Percentiles rank a stretch among this genome's conserved stretches.
Evolutionary conservation across 2,888 invertebrate genomes (phyloP).

Genomic region (Drosophila gaucha): DNA sequence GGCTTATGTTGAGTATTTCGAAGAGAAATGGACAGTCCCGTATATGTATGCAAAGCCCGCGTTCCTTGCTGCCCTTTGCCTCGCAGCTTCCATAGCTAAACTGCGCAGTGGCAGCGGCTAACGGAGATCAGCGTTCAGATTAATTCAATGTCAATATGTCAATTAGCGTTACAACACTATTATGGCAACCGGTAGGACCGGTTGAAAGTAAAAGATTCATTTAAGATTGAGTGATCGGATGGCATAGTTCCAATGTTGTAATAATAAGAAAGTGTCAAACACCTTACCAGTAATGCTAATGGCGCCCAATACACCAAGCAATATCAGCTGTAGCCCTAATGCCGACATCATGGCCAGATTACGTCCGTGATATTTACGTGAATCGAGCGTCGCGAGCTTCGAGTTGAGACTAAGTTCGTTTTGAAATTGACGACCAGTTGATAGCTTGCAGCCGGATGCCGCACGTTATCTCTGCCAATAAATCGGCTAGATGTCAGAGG

Average conservation of each 20-base stretch:
- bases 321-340: constrained; percentile 29
- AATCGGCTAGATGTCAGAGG: constrained; percentile 41
- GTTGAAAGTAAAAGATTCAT: constrained; percentile 5
- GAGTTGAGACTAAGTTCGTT: constrained; percentile 45
- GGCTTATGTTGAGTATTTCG: constrained; percentile 51
- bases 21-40: constrained; percentile 66
- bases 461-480: constrained; percentile 19
- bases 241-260: not conserved
- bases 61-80: constrained; percentile 62
- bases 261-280: not conserved
- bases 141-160: constrained; percentile 7
- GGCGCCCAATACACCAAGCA: constrained; percentile 16
- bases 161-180: constrained; percentile 13
- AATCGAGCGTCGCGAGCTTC: constrained; percentile 34
- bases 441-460: constrained; percentile 23
- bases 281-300: constrained; percentile 45
- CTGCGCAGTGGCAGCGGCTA: constrained; percentile 32
- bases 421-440: constrained; percentile 11
- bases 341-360: constrained; percentile 23
- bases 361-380: constrained; percentile 10
- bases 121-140: constrained; percentile 7
- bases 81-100: constrained; percentile 73
- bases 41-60: constrained; percentile 76
- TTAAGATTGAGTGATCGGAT: not conserved
- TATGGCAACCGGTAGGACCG: constrained; percentile 53